Percentiles rank a stretch among this genome's conserved stretches.
These are phyloP conservation scores for Vidua chalybeata DNA, from an alignment of 2,113 vertebrate species.

Conservation along the genomic window DNA sequence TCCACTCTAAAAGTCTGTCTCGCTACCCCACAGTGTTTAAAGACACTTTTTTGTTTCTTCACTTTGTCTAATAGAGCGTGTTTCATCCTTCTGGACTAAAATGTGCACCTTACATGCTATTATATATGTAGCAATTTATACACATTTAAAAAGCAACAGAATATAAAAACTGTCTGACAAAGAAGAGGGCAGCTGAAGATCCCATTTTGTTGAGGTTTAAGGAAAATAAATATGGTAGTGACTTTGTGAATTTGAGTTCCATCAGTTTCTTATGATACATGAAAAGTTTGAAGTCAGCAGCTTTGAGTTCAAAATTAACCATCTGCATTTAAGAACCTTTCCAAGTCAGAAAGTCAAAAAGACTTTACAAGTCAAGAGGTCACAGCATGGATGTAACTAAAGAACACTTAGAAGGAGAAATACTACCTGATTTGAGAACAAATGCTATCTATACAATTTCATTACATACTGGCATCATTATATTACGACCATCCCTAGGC, in stretches of 20 bases:
- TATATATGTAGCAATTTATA: neutral
- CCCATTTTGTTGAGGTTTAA: neutral
- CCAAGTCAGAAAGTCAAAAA: neutral
- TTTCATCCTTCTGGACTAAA: neutral
- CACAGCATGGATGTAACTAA: neutral
- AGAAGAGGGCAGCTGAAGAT: neutral
- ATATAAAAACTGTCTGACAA: neutral
- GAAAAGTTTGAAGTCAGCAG: neutral
- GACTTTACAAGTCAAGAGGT: neutral
- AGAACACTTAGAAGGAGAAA: neutral
- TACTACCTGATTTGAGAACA: neutral
- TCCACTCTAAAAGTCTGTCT: neutral
- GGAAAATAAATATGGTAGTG: neutral
- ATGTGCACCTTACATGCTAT: neutral
- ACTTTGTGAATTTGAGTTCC: neutral
- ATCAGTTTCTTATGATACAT: neutral
- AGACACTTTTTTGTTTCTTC: neutral
- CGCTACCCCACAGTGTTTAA: neutral
- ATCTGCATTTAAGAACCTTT: neutral
- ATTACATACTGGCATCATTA: neutral
- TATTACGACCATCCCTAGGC: neutral
- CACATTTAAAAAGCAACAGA: neutral
- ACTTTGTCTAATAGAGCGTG: neutral
- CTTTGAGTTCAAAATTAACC: neutral
- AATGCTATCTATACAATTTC: neutral